A percentile compares a stretch with the other conserved stretches of the same genome.
Evolutionary conservation across 1,140 invertebrate species (phyloP).

Genomic region (Brachionus koreanus): DNA sequence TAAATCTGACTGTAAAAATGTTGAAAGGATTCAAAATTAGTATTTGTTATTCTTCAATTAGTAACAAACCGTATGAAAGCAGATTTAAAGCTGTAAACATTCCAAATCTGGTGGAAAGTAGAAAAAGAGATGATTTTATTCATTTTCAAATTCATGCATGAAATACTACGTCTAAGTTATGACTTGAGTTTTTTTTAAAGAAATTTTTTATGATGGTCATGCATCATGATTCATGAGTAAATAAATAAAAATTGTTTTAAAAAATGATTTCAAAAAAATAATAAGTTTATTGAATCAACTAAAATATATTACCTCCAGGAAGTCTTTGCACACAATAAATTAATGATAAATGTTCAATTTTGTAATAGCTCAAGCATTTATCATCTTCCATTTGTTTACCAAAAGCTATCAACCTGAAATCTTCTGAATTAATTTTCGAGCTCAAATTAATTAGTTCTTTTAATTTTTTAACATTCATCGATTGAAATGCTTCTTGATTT

Average conservation of each 20-base stretch:
- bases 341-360: background rate
- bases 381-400: slow-evolving; percentile 14
- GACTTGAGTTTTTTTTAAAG: too few species aligned
- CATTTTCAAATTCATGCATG: too few species aligned
- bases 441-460: background rate
- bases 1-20: too few species aligned
- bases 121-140: background rate
- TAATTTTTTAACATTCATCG: background rate
- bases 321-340: background rate
- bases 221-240: too few species aligned
- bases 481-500: background rate
- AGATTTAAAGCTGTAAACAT: background rate
- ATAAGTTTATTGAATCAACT: background rate
- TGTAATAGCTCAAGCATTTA: background rate
- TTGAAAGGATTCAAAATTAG: too few species aligned
- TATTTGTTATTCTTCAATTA: too few species aligned
- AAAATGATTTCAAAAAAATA: too few species aligned
- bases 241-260: too few species aligned
- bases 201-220: too few species aligned
- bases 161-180: too few species aligned
- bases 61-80: too few species aligned
- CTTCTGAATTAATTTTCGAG: background rate
- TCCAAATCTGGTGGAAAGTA: background rate
- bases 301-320: background rate
- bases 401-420: background rate